Percentiles rank a stretch among this genome's conserved stretches.
phyloP scores from a whole-genome alignment of 2,113 vertebrate genomes.

The Bostrychus sinensis region DNA sequence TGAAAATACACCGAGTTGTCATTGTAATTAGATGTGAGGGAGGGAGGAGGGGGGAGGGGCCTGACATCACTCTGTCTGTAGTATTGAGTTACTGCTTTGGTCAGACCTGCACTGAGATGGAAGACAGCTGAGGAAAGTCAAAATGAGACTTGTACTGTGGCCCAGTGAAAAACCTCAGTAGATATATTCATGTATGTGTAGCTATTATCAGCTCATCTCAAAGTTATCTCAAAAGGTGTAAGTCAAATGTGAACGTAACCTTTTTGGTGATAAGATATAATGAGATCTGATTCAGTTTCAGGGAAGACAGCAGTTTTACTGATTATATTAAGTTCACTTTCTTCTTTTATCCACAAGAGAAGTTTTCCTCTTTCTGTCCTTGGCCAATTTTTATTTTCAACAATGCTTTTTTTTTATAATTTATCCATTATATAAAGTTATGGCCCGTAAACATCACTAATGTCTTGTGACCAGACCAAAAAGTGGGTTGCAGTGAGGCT shows the following conservation, averaged over 20 bases:
- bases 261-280: neutral
- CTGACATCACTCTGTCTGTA: constrained; percentile 73
- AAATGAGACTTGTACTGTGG: constrained; percentile 7
- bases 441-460: no score
- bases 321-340: no score
- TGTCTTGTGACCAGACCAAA: no score
- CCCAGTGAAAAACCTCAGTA: neutral
- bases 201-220: neutral
- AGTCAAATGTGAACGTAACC: neutral
- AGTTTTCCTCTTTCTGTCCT: no score
- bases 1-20: constrained; percentile 72
- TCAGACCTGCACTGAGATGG: constrained; percentile 28
- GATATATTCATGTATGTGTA: neutral
- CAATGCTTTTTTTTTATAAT: no score
- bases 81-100: constrained; percentile 69
- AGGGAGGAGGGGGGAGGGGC: constrained; percentile 52
- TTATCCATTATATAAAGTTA: no score
- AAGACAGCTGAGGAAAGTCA: constrained; percentile 34
- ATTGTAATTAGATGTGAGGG: constrained; percentile 75
- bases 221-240: neutral
- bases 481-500: no score
- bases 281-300: no score
- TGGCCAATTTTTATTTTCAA: no score
- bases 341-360: no score
- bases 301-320: no score